Percentiles rank a stretch among this genome's conserved stretches.
Conservation (phyloP, 2,888 invertebrate genomes). For the Biston stratarius region DNA sequence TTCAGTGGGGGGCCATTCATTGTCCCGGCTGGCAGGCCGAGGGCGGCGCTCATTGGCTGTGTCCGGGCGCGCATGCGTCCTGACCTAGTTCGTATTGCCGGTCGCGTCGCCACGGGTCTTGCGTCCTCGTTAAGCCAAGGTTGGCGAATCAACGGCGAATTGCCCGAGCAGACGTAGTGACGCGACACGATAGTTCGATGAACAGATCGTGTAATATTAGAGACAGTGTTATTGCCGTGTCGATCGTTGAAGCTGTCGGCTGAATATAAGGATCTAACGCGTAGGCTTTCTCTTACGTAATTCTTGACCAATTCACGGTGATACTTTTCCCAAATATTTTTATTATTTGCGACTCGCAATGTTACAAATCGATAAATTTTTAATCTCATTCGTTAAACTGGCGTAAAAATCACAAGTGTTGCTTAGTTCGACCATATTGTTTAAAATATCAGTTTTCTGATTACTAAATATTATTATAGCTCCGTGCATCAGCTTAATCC, state of each 20-base stretch:
- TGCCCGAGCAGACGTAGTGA: conserved; percentile 76
- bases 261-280: conserved; percentile 3
- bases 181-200: conserved; percentile 65
- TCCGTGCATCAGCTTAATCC: too few species aligned
- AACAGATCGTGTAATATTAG: conserved; percentile 58
- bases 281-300: background rate
- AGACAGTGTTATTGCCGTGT: conserved; percentile 49
- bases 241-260: conserved; percentile 12
- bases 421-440: background rate
- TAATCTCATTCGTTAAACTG: background rate
- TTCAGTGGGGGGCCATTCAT: conserved; percentile 75
- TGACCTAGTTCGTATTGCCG: conserved; percentile 83
- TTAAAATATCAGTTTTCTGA: background rate
- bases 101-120: conserved; percentile 56
- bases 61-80: conserved; percentile 83
- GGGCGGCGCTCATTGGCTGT: conserved; percentile 82
- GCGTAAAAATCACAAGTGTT: background rate
- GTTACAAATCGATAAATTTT: background rate
- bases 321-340: background rate
- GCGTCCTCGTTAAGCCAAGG: conserved; percentile 79
- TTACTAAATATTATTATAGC: background rate
- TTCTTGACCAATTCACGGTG: background rate
- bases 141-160: conserved; percentile 79
- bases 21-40: conserved; percentile 67
- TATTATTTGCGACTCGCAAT: background rate